phyloP scores from a whole-genome alignment of 2,888 invertebrate genomes.

The Smittia sp. region DNA sequence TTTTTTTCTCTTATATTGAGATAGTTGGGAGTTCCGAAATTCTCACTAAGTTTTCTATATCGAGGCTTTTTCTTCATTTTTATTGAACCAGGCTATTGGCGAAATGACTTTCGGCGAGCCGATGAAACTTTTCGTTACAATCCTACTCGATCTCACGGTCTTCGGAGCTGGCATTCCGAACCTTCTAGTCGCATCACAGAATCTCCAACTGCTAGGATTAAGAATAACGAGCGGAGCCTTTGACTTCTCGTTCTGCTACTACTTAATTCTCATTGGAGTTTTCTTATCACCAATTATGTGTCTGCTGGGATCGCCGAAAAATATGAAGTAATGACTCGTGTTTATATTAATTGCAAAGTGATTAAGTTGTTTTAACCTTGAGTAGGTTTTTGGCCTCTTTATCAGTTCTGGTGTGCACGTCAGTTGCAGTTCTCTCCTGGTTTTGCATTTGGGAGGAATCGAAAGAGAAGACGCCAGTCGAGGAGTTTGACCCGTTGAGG shows the following conservation, averaged over 20 bases:
- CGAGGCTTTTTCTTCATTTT: too few species aligned
- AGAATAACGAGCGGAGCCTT: constrained; percentile 65
- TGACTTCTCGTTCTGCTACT: constrained; percentile 75
- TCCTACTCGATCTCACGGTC: constrained; percentile 70
- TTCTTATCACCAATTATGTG: constrained; percentile 78
- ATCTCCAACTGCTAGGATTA: constrained; percentile 72
- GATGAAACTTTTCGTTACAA: constrained; percentile 62
- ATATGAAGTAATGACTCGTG: constrained; percentile 73
- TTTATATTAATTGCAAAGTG: neutral
- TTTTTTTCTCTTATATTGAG: too few species aligned
- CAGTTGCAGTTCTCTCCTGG: constrained; percentile 66
- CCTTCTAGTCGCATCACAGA: constrained; percentile 78
- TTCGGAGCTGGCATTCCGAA: constrained; percentile 78
- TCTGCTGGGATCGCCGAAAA: constrained; percentile 81
- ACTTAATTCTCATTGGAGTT: constrained; percentile 73
- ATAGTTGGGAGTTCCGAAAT: too few species aligned
- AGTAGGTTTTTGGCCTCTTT: constrained; percentile 62
- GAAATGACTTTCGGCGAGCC: constrained; percentile 70
- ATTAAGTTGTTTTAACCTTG: constrained; percentile 2
- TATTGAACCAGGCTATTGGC: too few species aligned
- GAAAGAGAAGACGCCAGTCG: constrained; percentile 48
- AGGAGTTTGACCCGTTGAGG: constrained; percentile 32
- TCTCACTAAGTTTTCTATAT: too few species aligned
- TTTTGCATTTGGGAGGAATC: constrained; percentile 60
- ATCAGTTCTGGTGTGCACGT: constrained; percentile 63